These are phyloP conservation scores for Penaeus chinensis DNA, from an alignment of 1,140 invertebrate genomes.

Conservation along the genomic window DNA sequence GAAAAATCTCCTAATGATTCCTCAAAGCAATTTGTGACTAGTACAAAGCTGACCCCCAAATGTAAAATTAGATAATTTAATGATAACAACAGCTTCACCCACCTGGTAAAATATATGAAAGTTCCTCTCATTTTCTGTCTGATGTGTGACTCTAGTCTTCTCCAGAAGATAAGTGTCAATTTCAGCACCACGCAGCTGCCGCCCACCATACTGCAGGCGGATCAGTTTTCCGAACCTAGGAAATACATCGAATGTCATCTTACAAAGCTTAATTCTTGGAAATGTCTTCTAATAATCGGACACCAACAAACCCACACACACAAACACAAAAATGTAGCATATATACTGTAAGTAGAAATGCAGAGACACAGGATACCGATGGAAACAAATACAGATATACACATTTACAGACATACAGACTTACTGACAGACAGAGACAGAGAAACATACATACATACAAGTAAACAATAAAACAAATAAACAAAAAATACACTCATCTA, in stretches of 20 bases:
- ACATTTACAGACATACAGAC: constrained; percentile 16
- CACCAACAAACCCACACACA: too few relatives aligned
- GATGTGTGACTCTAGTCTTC: constrained; percentile 90
- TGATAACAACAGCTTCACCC: background rate
- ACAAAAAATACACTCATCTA: too few relatives aligned
- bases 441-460: too few relatives aligned
- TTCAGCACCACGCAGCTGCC: constrained; percentile 50
- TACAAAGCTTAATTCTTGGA: background rate
- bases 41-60: background rate
- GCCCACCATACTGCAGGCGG: constrained; percentile 58
- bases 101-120: constrained; percentile 96
- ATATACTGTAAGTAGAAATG: too few relatives aligned
- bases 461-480: too few relatives aligned
- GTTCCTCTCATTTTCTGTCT: constrained; percentile 86
- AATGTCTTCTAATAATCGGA: background rate
- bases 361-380: background rate
- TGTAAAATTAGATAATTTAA: background rate
- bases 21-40: too few relatives aligned
- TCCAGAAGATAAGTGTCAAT: constrained; percentile 81
- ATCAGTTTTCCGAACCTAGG: constrained; percentile 63
- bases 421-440: background rate
- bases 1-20: too few relatives aligned
- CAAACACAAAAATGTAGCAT: too few relatives aligned
- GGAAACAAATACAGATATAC: constrained; percentile 6
- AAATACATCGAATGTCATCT: background rate